Evolutionary conservation across 2,113 vertebrate genomes (phyloP), one percentile per base, ranked within the genome.

Genomic region (Telmatochromis sp.): DNA sequence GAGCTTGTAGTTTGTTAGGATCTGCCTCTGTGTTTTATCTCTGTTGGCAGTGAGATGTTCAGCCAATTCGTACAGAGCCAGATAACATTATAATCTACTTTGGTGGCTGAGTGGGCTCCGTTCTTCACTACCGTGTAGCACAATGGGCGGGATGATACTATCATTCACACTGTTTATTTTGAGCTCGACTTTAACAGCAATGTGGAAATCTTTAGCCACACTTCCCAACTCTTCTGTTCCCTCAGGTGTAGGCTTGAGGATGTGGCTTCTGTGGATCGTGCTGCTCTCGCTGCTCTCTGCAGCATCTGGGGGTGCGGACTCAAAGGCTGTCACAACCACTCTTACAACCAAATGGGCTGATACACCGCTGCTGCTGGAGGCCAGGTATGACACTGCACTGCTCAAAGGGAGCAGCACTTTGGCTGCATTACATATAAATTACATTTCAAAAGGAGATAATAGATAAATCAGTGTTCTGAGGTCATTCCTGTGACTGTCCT

Each of bases 251-350:
- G 89, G 89, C 55, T 89, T 4, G 87, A 98, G 95, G 91, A 98
- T 98, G 98, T 95, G 95, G 95, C 89, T 96, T 90, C 71, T 97
- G 91, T 91, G 89, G 87, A 57, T 91, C 45, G 35, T 97, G 71
- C 91, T 97, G 93, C 94, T 96, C 81, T 90, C 96, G 15, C 95
- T 97, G 93, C 90, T 97, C 84, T 96, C 96, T 68, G 91, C 84
- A 17, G 95, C 95, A 5, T 93, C 94, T 85, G 97, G 90, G 21
- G 95, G 90, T 81, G 97, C 96, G 11, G 97, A 98, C 94, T 99
- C 98, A 31, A 99, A 99, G 94, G 99, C 97, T 14, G 96, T 99
- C 82, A 99, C 99, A 81, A 99, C 98, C 33, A 98, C 97, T 42
- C 97, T 99, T 6, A 97, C 97, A 9, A 97, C 99, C 13, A 99